Percentiles rank a stretch among this genome's conserved stretches.
These are phyloP conservation scores for Holacanthus passer DNA, from an alignment of 2,113 vertebrate species.

Conservation along the genomic window DNA sequence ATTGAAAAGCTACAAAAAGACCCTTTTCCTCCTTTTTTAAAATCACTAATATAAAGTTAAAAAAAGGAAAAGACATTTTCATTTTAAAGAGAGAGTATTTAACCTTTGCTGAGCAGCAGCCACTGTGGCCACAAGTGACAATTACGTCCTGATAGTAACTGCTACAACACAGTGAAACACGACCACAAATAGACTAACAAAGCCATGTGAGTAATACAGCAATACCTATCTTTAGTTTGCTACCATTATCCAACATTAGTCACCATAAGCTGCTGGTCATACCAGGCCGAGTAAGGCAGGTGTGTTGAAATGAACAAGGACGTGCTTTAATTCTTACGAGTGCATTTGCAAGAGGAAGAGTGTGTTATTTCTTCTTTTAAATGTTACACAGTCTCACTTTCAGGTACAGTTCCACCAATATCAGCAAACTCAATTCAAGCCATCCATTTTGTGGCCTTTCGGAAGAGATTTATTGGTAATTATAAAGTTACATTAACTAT, in stretches of 20 bases:
- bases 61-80: not conserved
- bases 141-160: not conserved
- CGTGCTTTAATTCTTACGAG: not conserved
- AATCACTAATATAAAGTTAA: not conserved
- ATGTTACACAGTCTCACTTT: not conserved
- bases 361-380: not conserved
- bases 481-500: not conserved
- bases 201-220: not conserved
- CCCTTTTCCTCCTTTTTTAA: not conserved
- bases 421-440: not conserved
- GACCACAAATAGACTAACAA: not conserved
- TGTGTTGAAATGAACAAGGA: not conserved
- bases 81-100: not conserved
- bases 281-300: not conserved
- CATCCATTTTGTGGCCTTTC: not conserved
- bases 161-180: not conserved
- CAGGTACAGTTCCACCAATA: not conserved
- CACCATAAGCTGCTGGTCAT: not conserved
- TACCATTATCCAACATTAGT: not conserved
- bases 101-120: not conserved
- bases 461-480: not conserved
- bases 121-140: not conserved
- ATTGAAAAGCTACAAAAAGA: slow-evolving; percentile 18
- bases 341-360: not conserved
- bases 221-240: not conserved